Base-by-base conservation (phyloP, 2,113 vertebrate genomes). In the Tringa solitaria region DNA sequence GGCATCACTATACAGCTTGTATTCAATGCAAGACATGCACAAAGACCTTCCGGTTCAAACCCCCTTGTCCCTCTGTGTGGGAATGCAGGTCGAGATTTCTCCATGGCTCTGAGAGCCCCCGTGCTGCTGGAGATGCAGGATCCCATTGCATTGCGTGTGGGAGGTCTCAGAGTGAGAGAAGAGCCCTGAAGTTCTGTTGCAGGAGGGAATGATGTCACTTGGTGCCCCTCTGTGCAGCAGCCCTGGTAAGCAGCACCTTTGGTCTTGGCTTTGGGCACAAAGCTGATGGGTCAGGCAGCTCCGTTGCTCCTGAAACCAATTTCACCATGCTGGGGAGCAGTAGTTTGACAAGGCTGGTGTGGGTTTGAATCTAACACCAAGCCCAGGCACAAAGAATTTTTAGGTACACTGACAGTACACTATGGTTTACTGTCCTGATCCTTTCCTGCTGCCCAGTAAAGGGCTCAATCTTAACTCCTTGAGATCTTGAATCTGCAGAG, bases 101-200 rank as follows among this genome's bases (percentile, higher is more conserved):
- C 22, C 20, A 13, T 1, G 6, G 19, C 30, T 83, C 43, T 7
- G 5, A 0, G 7, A 63, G 26, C 10, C 10, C 30, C 20, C 0
- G 2, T 50, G 57, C 53, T 69, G 5, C 59, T 69, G 39, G 32
- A 87, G 48, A 10, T 87, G 30, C 27, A 74, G 50, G 46, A 74
- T 74, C 8, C 35, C 14, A 5, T 77, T 53, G 48, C 41, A 12
- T 7, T 24, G n/a, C 4, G 8, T 54, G 37, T 7, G 28, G 64
- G 27, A 73, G 4, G 18, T 45, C 48, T 73, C 39, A 28, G 37
- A 39, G 30, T 27, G 1, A 13, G 10, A 9, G 5, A 28, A 63
- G 32, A 80, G 33, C 30, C 46, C 30, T 45, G 80, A 64, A 60
- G 35, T 30, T 93, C 28, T n/a, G 19, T 53, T 74, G 82, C 41